Evolutionary conservation across 2,113 vertebrate species (phyloP).

Genomic region (Lagopus muta): DNA sequence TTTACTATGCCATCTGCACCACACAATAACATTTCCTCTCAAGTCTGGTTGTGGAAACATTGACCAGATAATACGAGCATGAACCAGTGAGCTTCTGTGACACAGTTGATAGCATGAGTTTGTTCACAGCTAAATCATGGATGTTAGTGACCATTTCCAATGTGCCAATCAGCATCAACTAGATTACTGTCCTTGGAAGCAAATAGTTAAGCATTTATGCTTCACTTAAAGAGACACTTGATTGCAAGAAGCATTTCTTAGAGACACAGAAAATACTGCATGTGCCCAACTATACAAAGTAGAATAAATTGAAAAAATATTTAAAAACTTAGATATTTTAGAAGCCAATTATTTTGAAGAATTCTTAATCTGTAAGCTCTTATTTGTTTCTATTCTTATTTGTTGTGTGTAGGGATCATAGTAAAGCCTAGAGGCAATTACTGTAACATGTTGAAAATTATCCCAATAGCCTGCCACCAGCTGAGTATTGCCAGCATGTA

Average conservation of each 20-base stretch:
- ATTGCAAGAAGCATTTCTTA: background rate
- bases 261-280: background rate
- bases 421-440: conserved; percentile 14
- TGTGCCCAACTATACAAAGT: accelerated
- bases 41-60: background rate
- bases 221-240: accelerated
- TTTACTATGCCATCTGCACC: background rate
- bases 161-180: background rate
- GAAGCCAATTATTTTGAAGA: background rate
- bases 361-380: background rate
- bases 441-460: background rate
- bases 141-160: background rate
- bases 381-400: background rate
- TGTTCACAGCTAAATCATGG: background rate
- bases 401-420: background rate
- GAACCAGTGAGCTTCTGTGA: accelerated
- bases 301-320: background rate
- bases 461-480: background rate
- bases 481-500: background rate
- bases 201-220: background rate
- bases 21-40: background rate
- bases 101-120: background rate
- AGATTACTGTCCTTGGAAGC: background rate
- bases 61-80: background rate
- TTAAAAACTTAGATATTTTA: background rate